Evolutionary conservation across 2,797 vertebrate genomes (phyloP).

Genomic region (Macropodus opercularis): DNA sequence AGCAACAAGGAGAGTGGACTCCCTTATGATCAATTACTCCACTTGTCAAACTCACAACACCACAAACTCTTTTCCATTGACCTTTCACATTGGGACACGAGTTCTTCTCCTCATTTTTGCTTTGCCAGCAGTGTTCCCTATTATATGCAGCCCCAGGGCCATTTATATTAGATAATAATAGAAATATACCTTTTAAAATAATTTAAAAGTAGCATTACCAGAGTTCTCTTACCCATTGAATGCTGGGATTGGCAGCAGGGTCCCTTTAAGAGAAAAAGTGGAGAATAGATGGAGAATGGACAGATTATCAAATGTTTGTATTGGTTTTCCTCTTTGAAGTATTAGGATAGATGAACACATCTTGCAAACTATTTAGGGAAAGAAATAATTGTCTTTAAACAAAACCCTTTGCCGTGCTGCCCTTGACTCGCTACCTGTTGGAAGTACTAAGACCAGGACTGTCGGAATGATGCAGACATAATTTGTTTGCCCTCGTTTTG

Average conservation of each 20-base stretch:
- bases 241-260: too few relatives aligned
- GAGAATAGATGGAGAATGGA: too few relatives aligned
- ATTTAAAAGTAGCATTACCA: too few relatives aligned
- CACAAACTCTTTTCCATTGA: conserved; percentile 56
- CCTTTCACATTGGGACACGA: conserved; percentile 55
- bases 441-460: conserved; percentile 6
- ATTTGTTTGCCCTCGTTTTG: background rate
- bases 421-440: background rate
- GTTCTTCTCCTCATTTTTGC: conserved; percentile 37
- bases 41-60: conserved; percentile 62
- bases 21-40: conserved; percentile 80
- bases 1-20: conserved; percentile 63
- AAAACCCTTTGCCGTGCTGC: background rate
- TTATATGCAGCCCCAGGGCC: background rate
- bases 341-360: too few relatives aligned
- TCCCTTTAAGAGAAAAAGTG: too few relatives aligned
- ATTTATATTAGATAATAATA: background rate
- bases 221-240: too few relatives aligned
- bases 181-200: background rate
- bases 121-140: conserved; percentile 36
- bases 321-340: too few relatives aligned
- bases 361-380: too few relatives aligned
- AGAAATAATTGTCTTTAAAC: background rate
- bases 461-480: background rate
- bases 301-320: too few relatives aligned